Evolutionary conservation across 2,888 invertebrate species (phyloP).

Genomic region (Patella pellucida): DNA sequence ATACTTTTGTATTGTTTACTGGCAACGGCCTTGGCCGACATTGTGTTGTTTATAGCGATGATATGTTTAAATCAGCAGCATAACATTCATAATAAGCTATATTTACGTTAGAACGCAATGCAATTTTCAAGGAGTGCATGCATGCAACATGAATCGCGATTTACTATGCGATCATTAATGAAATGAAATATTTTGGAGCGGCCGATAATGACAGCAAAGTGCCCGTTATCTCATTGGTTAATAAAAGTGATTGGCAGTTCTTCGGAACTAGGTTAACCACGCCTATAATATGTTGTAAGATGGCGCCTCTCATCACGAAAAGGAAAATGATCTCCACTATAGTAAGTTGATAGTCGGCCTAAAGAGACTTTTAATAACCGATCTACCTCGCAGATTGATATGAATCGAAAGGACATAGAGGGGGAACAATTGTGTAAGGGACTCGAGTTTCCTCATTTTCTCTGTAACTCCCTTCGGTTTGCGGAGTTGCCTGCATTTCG

Average conservation of each 20-base stretch:
- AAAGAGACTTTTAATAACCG: constrained; percentile 23
- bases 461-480: constrained; percentile 2
- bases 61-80: too few relatives aligned
- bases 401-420: constrained; percentile 13
- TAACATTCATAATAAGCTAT: too few relatives aligned
- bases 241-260: constrained; percentile 41
- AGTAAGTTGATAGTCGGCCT: constrained; percentile 9
- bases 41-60: too few relatives aligned
- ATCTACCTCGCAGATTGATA: constrained; percentile 29
- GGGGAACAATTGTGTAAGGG: background rate
- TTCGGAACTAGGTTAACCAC: constrained; percentile 45
- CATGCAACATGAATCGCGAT: too few relatives aligned
- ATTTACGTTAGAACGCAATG: too few relatives aligned
- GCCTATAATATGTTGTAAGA: constrained; percentile 43
- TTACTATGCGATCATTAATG: too few relatives aligned
- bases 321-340: constrained; percentile 1
- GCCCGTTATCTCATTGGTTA: constrained; percentile 40
- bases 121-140: too few relatives aligned
- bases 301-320: constrained; percentile 39
- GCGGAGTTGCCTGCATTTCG: constrained; percentile 9
- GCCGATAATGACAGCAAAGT: background rate
- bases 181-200: too few relatives aligned
- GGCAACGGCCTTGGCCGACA: too few relatives aligned
- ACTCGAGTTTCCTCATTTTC: background rate
- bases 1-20: too few relatives aligned